A percentile compares a stretch with the other conserved stretches of the same genome.
phyloP scores from a whole-genome alignment of 2,888 invertebrate genomes.

The Phortica okadai region DNA sequence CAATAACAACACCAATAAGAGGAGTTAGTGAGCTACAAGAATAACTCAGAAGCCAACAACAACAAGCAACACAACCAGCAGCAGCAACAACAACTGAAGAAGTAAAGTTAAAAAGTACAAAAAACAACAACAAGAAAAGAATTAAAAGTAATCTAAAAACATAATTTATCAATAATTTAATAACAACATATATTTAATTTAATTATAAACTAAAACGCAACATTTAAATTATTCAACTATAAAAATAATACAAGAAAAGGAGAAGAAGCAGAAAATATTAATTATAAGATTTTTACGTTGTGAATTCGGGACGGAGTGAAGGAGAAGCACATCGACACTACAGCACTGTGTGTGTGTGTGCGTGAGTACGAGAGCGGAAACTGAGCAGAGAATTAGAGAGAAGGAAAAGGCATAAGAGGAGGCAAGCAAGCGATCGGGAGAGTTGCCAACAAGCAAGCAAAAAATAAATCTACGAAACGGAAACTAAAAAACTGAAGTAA shows the following conservation, averaged over 20 bases:
- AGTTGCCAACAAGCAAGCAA: conserved; percentile 41
- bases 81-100: conserved; percentile 52
- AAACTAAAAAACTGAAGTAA: conserved; percentile 58
- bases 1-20: conserved; percentile 12
- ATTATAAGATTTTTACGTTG: conserved; percentile 44
- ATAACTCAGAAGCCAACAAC: conserved; percentile 46
- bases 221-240: conserved; percentile 65
- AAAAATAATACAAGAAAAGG: conserved; percentile 50
- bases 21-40: conserved; percentile 38
- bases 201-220: conserved; percentile 62
- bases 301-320: conserved; percentile 31
- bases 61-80: conserved; percentile 57
- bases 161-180: conserved; percentile 48
- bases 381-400: conserved; percentile 36
- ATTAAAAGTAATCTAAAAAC: conserved; percentile 41
- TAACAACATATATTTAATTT: conserved; percentile 52
- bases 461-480: conserved; percentile 54
- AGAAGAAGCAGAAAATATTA: conserved; percentile 47
- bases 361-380: conserved; percentile 34
- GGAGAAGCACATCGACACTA: not conserved
- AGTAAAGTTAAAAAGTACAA: conserved; percentile 75
- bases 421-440: not conserved
- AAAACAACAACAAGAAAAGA: conserved; percentile 50
- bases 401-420: conserved; percentile 37
- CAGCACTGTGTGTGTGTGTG: conserved; percentile 29